These are phyloP conservation scores for Babyrousa celebensis DNA, from an alignment of 2,797 vertebrate genomes.

Conservation along the genomic window DNA sequence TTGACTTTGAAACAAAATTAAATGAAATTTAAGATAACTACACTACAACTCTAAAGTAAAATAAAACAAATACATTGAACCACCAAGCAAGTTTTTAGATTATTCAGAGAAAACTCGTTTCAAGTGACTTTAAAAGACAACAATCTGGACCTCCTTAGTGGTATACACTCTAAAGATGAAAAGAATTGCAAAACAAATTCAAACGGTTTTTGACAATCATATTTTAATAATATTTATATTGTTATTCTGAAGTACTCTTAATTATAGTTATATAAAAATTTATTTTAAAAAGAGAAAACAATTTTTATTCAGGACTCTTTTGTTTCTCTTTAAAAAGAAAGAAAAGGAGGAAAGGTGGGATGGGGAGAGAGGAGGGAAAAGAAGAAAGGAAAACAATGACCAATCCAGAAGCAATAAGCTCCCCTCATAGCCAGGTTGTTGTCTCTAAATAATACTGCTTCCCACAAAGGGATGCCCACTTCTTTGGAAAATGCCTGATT, in stretches of 20 bases:
- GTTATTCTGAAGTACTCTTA: neutral
- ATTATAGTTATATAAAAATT: neutral
- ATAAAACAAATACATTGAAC: constrained; percentile 1
- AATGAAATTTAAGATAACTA: neutral
- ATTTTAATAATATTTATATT: neutral
- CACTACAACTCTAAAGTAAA: neutral
- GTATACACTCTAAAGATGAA: constrained; percentile 2
- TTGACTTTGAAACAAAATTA: constrained; percentile 8
- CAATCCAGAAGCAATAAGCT: neutral
- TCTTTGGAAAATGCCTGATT: neutral
- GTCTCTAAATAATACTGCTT: constrained; percentile 11
- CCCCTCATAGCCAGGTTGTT: neutral
- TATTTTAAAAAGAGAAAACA: neutral
- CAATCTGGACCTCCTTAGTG: neutral
- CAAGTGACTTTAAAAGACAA: neutral
- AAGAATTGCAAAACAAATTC: constrained; percentile 33
- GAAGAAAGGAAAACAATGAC: neutral
- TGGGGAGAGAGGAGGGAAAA: neutral
- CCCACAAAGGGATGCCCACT: neutral
- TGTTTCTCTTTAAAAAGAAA: constrained; percentile 1
- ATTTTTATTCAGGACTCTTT: neutral
- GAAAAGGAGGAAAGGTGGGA: neutral
- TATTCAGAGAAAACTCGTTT: neutral
- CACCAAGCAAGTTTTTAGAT: neutral
- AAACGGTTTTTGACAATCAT: neutral